These are phyloP conservation scores for Helicoverpa zea DNA, from an alignment of 1,140 invertebrate genomes.

Conservation along the genomic window DNA sequence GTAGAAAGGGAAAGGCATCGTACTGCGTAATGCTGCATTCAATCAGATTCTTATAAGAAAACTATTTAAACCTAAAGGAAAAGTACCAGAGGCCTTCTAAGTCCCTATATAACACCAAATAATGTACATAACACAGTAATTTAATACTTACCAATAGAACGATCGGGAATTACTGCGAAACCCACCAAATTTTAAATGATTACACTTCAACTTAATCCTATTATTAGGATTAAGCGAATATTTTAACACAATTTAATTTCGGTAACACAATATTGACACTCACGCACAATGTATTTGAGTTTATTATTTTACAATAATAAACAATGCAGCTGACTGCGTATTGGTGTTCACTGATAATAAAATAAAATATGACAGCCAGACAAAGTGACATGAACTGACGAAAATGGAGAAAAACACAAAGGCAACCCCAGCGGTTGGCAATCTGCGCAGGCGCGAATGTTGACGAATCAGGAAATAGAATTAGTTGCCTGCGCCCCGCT, in stretches of 20 bases:
- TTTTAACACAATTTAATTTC: not conserved
- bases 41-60: constrained; percentile 30
- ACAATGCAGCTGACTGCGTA: constrained; percentile 38
- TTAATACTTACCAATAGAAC: constrained; percentile 42
- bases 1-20: constrained; percentile 38
- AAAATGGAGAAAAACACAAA: constrained; percentile 20
- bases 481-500: not conserved
- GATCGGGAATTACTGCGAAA: constrained; percentile 12
- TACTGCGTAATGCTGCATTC: not conserved
- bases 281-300: constrained; percentile 16
- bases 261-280: constrained; percentile 32
- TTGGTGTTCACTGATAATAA: constrained; percentile 25
- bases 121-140: not conserved
- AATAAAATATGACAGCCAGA: constrained; percentile 9
- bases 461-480: constrained; percentile 43
- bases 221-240: constrained; percentile 39
- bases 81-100: not conserved
- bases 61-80: not conserved
- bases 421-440: constrained; percentile 25
- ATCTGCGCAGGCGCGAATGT: constrained; percentile 31
- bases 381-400: not conserved
- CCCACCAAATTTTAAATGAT: constrained; percentile 30
- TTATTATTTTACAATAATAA: constrained; percentile 51
- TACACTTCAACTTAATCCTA: constrained; percentile 45
- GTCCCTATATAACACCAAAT: not conserved